Base-by-base conservation (phyloP, 2,888 invertebrate species). In the Drosophila pullipes region DNA sequence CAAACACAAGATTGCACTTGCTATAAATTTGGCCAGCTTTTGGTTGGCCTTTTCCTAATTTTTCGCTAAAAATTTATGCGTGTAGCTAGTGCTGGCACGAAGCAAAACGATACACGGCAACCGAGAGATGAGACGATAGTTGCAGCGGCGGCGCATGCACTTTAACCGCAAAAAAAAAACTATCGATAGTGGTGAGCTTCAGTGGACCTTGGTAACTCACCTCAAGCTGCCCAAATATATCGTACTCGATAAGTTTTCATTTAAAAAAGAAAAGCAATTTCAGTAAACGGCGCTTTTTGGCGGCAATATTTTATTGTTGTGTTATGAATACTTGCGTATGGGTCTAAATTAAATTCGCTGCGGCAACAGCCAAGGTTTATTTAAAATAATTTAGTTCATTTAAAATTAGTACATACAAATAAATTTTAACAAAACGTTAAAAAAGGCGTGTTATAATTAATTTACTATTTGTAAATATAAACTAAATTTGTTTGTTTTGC, bases 51-150 rank as follows among this genome's bases (percentile, higher is more conserved):
- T 66, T 74, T 60, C 39, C 37, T 59, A 71, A 72, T 49, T 81
- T 82, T 81, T 81, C 72, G 79, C 82, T 72, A 78, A 61, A 75
- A 79, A 70, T 79, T 79, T 82, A 76, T 81, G 81, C 82, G 79
- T 81, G 82, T 76, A 76, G 76, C 55, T 81, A 81, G 79, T 57
- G 78, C 75, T 82, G 82, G 62, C 59, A 75, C 63, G 54, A 68
- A 66, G 37, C 58, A 63, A 76, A 63, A 69, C 82, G 80, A 77
- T 81, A 74, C 50, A 64, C 71, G 70, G 66, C 59, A 74, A 35
- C 35, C 50, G 58, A 66, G 76, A 37, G 76, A 52, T 55, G 71
- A 47, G 5, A 41, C 68, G 67, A 78, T 71, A 33, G 55, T 44
- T 53, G 22, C 61, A 47, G 49, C n/a, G 44, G 54, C 47, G 44